Evolutionary conservation across 2,113 vertebrate species (phyloP), one percentile per base, ranked within the genome.

Genomic region (Bubo scandiacus): DNA sequence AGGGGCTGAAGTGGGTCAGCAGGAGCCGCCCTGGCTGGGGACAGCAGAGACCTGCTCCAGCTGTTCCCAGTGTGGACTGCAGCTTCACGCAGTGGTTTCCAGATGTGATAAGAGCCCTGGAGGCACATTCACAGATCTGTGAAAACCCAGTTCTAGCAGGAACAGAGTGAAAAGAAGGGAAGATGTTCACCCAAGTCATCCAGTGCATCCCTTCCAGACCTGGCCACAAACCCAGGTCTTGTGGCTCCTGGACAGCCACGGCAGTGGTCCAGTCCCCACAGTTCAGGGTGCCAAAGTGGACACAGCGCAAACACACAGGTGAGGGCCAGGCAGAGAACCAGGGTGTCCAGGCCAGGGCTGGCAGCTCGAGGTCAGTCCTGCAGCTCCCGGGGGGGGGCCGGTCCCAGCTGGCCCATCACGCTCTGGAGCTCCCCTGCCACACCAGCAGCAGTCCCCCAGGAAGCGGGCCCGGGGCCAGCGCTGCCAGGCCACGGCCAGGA

Each of bases 331-430:
- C 32, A 43, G 30, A 47, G 40, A 49, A 90, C 32, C 10, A 42
- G n/a, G 2, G 0, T 12, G 19, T 34, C 10, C 43, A 71, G 25
- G 52, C 40, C 67, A 61, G 7, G 23, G 15, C 45, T 5, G 5
- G 11, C 47, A 85, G 68, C 49, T n/a, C 3, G 1, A 58, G 55
- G 29, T 6, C 13, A 40, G 61, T 16, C n/a, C 59, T 18, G 45
- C 26, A 55, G 77, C 22, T 66, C 21, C 4, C 16, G 5, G 12
- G 14, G 22, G 10, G 25, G 27, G 26, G 25, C 25, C 0, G 1
- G 5, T 52, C 36, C 14, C 38, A 78, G 29, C 9, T 16, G 42
- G 6, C n/a, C 32, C 5, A 1, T 12, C 1, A 2, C 1, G 1
- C 11, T 4, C 18, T 5, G 3, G 36, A 38, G 42, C 40, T 61